These are phyloP conservation scores for Mormoops blainvillei DNA, from an alignment of 2,113 vertebrate genomes.

Conservation along the genomic window DNA sequence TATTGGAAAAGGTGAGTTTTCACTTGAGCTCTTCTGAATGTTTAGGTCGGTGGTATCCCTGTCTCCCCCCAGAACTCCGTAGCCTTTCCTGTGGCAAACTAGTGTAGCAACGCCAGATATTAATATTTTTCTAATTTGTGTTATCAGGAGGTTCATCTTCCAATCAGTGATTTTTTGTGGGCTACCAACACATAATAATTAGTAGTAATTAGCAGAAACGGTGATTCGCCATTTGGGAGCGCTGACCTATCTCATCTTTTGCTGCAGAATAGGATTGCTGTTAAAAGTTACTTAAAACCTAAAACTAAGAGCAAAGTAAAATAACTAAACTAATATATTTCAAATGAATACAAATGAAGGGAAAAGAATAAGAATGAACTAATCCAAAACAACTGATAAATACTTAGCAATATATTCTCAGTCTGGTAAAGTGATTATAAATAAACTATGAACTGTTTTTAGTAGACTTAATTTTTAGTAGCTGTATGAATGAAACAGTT, in stretches of 20 bases:
- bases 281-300: not conserved
- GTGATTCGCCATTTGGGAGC: not conserved
- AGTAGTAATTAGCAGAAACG: conserved; percentile 20
- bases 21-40: not conserved
- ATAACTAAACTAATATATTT: not conserved
- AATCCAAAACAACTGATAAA: not conserved
- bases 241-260: not conserved
- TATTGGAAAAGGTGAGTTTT: conserved; percentile 92
- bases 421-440: not conserved
- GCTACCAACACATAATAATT: not conserved
- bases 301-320: not conserved
- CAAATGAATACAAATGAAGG: not conserved
- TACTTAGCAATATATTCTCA: not conserved
- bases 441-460: not conserved
- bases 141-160: conserved; percentile 45
- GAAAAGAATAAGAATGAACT: not conserved
- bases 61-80: not conserved
- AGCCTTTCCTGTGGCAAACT: not conserved
- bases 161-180: conserved; percentile 44
- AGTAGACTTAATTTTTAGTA: not conserved
- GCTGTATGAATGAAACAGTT: not conserved
- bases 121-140: conserved; percentile 31
- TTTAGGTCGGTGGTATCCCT: fast-evolving
- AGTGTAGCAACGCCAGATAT: not conserved
- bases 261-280: not conserved